Conservation (phyloP, 37 sponge, comb jelly and placozoan species). For the Geodia barretti region DNA sequence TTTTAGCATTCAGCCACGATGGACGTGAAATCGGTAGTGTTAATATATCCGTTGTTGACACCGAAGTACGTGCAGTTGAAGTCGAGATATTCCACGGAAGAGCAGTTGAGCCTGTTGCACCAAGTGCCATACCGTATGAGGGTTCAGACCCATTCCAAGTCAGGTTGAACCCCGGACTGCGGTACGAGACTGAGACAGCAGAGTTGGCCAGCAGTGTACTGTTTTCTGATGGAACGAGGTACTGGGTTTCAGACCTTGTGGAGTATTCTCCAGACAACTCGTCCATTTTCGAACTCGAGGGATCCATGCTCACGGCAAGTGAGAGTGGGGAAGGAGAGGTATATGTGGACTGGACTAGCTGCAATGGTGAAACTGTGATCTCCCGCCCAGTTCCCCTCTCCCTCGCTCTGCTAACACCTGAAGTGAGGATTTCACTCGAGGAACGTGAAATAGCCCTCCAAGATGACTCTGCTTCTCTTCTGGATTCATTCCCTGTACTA, state of each 20-base stretch:
- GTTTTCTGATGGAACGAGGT: constrained; percentile 49
- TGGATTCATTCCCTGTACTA: neutral
- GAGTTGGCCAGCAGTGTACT: constrained; percentile 32
- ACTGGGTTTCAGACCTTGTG: constrained; percentile 8
- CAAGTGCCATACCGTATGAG: constrained; percentile 9
- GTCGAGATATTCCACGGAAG: constrained; percentile 23
- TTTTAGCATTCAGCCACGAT: neutral
- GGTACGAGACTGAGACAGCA: constrained; percentile 27
- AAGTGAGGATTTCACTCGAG: constrained; percentile 4
- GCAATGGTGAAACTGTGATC: neutral
- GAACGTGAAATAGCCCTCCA: constrained; percentile 18
- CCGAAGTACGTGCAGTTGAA: constrained; percentile 19
- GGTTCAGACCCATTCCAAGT: constrained; percentile 38
- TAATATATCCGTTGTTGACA: constrained; percentile 3
- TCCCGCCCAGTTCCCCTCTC: neutral
- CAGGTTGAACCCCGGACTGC: constrained; percentile 27
- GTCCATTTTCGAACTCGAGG: constrained; percentile 7
- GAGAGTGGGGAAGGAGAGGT: constrained; percentile 42
- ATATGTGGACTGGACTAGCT: constrained; percentile 32
- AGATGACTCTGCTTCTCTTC: constrained; percentile 23
- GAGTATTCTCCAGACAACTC: constrained; percentile 20
- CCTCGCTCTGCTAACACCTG: constrained; percentile 18
- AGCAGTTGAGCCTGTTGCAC: neutral
- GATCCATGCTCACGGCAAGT: constrained; percentile 4
- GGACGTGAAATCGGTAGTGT: neutral